Base-by-base conservation (phyloP, 2,888 invertebrate genomes). In the Subacronicta megacephala region DNA sequence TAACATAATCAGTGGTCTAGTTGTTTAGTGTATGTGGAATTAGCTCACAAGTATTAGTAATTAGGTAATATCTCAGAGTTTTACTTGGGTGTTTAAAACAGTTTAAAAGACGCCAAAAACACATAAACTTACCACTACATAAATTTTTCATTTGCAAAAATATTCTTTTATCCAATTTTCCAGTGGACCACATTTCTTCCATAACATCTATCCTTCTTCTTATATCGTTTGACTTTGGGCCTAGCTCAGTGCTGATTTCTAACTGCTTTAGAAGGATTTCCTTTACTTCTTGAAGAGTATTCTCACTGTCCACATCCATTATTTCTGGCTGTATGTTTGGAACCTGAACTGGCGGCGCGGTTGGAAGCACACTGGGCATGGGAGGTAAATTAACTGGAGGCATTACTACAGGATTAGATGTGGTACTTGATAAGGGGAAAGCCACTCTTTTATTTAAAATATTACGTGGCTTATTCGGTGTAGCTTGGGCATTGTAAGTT, bases 161-260 rank as follows among this genome's bases (percentile, higher is more conserved):
- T 65, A 96, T 87, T 59, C 76, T 83, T 33, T 79, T 77, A 69
- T 93, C 94, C 37, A 96, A 80, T 86, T 95, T 95, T 31, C 94
- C 93, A 75, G 89, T 94, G 4, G 70, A 69, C 96, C 96, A 96
- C 94, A 95, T 95, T 12, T 89, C 88, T 76, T 95, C 95, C 95
- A 96, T 95, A 2, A 91, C 79, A 52, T 83, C 85, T 66, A 96
- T 83, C 81, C 95, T 91, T 73, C 92, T 95, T 73, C 83, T 91
- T 17, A 96, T 94, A 73, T 95, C 95, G 70, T 92, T 92, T 17
- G 88, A 81, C 82, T 94, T 94, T 16, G 87, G 62, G 9, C 91
- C 91, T 51, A 94, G 72, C 71, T 92, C 94, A 57, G 75, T 86
- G 60, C 89, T 91, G 18, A 67, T 81, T 3, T 91, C 88, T 51